Percentiles rank a stretch among this genome's conserved stretches.
phyloP scores from a whole-genome alignment of 2,888 invertebrate genomes.

The Unio pictorum region DNA sequence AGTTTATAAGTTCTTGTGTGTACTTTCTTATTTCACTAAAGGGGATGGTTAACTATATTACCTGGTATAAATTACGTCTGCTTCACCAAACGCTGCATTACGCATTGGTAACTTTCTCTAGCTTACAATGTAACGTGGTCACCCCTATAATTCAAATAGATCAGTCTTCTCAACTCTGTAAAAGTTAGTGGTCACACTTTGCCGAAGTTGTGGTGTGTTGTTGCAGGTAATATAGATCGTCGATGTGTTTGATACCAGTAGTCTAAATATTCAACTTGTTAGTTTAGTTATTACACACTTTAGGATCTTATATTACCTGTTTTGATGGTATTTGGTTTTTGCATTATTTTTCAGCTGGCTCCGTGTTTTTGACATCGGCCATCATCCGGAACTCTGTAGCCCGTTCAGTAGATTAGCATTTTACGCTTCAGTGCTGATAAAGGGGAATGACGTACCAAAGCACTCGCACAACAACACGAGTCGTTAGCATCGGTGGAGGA shows the following conservation, averaged over 20 bases:
- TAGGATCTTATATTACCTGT: neutral
- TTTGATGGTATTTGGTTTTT: neutral
- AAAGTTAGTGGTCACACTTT: constrained; percentile 1
- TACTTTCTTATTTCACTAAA: too few relatives aligned
- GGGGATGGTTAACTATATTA: too few relatives aligned
- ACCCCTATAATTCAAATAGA: neutral
- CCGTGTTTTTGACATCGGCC: neutral
- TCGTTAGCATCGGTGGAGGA: constrained; percentile 49
- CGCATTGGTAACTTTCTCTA: neutral
- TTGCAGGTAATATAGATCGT: neutral
- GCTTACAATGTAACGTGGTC: constrained; percentile 4
- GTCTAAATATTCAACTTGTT: neutral
- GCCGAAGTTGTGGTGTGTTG: neutral
- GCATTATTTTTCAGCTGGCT: neutral
- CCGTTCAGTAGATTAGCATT: too few relatives aligned
- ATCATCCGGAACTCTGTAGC: too few relatives aligned
- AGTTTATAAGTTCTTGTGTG: too few relatives aligned
- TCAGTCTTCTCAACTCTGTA: constrained; percentile 4
- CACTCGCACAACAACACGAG: constrained; percentile 49
- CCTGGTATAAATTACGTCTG: too few relatives aligned
- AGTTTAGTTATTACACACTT: neutral
- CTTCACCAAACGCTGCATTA: too few relatives aligned
- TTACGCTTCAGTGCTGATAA: too few relatives aligned
- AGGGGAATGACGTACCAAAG: too few relatives aligned
- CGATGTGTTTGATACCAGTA: neutral